Conservation (phyloP, 2,797 vertebrate genomes). For the Sebastes flavidus region DNA sequence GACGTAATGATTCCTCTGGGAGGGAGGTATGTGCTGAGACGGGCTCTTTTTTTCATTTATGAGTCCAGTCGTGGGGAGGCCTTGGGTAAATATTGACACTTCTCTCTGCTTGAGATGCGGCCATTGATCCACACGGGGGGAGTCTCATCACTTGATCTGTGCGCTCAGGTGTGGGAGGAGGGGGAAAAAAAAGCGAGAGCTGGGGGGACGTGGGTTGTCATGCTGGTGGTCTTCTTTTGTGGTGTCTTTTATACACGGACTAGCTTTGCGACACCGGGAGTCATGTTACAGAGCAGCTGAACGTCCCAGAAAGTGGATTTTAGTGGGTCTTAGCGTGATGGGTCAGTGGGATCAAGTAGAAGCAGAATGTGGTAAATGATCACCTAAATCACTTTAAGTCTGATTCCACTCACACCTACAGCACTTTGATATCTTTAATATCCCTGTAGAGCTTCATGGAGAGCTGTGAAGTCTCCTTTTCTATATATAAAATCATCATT, state of each 20-base stretch:
- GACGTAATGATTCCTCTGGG: constrained; percentile 77
- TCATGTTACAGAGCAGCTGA: constrained; percentile 64
- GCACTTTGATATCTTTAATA: constrained; percentile 30
- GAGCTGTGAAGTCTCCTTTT: constrained; percentile 2
- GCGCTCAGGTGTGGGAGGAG: constrained; percentile 78
- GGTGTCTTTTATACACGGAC: constrained; percentile 42
- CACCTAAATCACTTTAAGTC: constrained; percentile 48
- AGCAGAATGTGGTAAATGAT: constrained; percentile 49
- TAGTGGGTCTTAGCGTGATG: constrained; percentile 19
- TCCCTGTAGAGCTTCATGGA: constrained; percentile 38
- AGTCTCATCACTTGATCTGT: constrained; percentile 80
- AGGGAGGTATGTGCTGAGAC: constrained; percentile 81
- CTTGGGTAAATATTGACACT: constrained; percentile 82
- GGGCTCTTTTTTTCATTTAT: constrained; percentile 76
- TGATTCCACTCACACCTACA: constrained; percentile 44
- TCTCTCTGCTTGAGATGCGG: constrained; percentile 71
- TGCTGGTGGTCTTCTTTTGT: constrained; percentile 71
- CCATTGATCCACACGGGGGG: constrained; percentile 72
- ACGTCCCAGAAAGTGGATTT: constrained; percentile 56
- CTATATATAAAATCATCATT: constrained; percentile 66
- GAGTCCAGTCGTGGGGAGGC: constrained; percentile 76
- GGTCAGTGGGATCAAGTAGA: constrained; percentile 64
- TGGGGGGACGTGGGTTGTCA: constrained; percentile 35
- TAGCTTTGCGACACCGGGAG: constrained; percentile 62
- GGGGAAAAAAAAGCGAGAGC: constrained; percentile 50